Evolutionary conservation across 2,888 invertebrate genomes (phyloP).

Genomic region (Bimastos eiseni): DNA sequence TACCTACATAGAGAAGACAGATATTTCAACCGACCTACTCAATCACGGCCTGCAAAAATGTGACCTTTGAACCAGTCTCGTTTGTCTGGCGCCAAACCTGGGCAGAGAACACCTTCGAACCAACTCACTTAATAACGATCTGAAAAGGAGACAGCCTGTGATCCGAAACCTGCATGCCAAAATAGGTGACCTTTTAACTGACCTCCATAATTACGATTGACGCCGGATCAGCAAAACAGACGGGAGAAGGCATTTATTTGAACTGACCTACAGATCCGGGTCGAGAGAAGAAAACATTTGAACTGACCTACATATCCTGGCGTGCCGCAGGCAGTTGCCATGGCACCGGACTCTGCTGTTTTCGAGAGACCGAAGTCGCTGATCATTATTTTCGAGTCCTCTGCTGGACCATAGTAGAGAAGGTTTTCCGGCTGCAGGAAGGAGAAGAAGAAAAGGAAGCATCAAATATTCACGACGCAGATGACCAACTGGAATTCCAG

Average conservation of each 20-base stretch:
- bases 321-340: constrained; percentile 99
- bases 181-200: no score
- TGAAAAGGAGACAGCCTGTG: no score
- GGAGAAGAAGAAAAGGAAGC: no score
- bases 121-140: no score
- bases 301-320: constrained; percentile 86
- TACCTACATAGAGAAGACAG: not conserved
- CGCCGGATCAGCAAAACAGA: no score
- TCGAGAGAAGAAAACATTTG: not conserved
- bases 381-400: constrained; percentile 99
- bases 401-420: constrained; percentile 93
- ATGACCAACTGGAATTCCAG: not conserved
- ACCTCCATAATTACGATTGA: no score
- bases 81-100: no score
- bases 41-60: not conserved
- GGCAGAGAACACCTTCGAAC: no score
- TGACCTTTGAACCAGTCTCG: not conserved
- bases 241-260: no score
- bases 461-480: not conserved
- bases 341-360: constrained; percentile 97
- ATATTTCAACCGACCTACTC: not conserved
- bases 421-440: constrained; percentile 86
- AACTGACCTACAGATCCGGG: not conserved
- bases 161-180: no score
- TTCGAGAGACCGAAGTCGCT: constrained; percentile 99